Percentiles rank a stretch among this genome's conserved stretches.
These are phyloP conservation scores for Plestiodon gilberti DNA, from an alignment of 2,113 vertebrate species.

Conservation along the genomic window DNA sequence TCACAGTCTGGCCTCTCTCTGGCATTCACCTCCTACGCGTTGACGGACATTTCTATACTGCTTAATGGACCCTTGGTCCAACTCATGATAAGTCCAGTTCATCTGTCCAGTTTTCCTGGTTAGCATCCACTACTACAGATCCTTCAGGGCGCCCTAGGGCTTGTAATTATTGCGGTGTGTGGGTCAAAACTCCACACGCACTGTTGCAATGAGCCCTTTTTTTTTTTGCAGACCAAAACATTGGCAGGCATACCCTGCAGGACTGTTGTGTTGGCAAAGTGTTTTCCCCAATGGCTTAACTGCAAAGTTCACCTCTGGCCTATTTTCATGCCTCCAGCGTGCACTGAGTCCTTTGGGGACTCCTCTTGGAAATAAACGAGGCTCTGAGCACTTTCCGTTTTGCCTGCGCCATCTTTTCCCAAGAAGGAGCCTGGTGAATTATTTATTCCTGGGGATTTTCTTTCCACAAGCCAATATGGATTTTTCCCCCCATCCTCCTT, in stretches of 20 bases:
- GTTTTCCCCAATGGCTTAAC: neutral
- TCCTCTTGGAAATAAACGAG: slow-evolving; percentile 12
- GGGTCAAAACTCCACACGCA: neutral
- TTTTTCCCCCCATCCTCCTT: slow-evolving; percentile 29
- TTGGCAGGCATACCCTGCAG: neutral
- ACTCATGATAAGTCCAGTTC: too few species aligned
- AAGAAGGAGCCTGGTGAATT: neutral
- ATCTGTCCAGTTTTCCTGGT: too few species aligned
- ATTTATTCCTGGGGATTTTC: neutral
- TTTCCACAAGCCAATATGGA: neutral
- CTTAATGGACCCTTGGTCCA: too few species aligned
- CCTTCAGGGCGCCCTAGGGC: too few species aligned
- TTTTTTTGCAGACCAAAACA: neutral
- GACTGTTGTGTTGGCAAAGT: neutral
- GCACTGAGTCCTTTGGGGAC: slow-evolving; percentile 18
- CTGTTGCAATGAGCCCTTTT: neutral
- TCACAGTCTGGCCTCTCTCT: too few species aligned
- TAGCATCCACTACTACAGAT: too few species aligned
- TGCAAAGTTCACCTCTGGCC: slow-evolving; percentile 7
- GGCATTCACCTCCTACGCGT: too few species aligned
- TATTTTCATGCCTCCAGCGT: slow-evolving; percentile 36
- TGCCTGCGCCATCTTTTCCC: too few species aligned
- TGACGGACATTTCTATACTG: too few species aligned
- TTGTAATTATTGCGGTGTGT: too few species aligned
- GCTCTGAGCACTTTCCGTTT: neutral